Evolutionary conservation across 2,888 invertebrate genomes (phyloP).

Genomic region (Abrostola tripartita): DNA sequence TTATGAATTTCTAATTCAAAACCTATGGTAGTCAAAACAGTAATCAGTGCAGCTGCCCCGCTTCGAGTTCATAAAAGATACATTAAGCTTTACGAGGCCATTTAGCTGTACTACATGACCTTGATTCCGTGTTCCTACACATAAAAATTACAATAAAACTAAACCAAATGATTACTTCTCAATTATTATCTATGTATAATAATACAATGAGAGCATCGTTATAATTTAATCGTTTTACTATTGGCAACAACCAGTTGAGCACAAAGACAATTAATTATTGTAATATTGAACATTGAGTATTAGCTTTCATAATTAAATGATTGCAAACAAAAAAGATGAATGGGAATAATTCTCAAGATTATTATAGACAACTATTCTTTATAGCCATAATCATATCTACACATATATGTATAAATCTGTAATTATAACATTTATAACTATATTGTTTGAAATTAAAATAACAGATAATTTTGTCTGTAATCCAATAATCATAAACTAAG

Average conservation of each 20-base stretch:
- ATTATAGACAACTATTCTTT: not conserved
- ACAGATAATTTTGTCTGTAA: not conserved
- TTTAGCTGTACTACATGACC: constrained; percentile 23
- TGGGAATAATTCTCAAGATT: constrained; percentile 10
- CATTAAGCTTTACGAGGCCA: constrained; percentile 4
- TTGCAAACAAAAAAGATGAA: constrained; percentile 1
- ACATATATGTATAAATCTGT: not conserved
- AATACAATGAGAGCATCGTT: constrained; percentile 40
- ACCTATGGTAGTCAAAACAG: constrained; percentile 7
- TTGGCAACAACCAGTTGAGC: constrained; percentile 32
- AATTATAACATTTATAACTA: not conserved
- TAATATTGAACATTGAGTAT: constrained; percentile 33
- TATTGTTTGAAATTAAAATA: not conserved
- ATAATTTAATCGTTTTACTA: constrained; percentile 47
- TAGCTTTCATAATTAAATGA: constrained; percentile 11
- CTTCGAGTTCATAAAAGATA: constrained; percentile 26
- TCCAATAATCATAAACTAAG: constrained; percentile 15
- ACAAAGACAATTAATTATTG: constrained; percentile 35
- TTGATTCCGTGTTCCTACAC: constrained; percentile 9
- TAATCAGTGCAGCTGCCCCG: constrained; percentile 19
- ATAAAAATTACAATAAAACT: constrained; percentile 24
- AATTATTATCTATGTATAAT: constrained; percentile 26
- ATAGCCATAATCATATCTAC: not conserved
- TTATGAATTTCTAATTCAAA: constrained; percentile 18
- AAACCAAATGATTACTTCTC: constrained; percentile 37